Evolutionary conservation across 2,113 vertebrate species (phyloP).

Genomic region (Gyps fulvus): DNA sequence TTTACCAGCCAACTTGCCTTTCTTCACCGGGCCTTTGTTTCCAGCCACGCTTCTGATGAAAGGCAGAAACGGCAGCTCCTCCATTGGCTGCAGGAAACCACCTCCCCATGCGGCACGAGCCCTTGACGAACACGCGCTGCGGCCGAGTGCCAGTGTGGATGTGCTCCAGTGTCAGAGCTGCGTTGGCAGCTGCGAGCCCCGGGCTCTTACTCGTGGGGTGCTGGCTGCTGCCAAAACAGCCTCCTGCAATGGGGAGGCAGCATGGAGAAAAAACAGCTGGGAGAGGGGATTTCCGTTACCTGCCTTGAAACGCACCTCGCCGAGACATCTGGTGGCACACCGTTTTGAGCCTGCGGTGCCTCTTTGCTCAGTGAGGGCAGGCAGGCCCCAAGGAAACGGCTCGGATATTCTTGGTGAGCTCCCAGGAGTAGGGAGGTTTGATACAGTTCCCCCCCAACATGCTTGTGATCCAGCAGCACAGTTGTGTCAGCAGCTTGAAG

Average conservation of each 20-base stretch:
- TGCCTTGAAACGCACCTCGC: neutral
- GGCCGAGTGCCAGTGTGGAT: neutral
- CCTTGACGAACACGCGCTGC: neutral
- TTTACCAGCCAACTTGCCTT: neutral
- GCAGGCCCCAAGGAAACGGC: neutral
- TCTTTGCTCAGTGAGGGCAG: neutral
- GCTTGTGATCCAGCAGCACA: neutral
- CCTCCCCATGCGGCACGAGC: neutral
- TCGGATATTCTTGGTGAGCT: rapidly evolving
- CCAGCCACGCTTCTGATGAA: neutral
- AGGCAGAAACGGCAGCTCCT: neutral
- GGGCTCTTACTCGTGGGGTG: neutral
- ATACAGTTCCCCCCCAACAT: rapidly evolving
- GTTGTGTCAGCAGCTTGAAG: neutral
- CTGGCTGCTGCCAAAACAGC: neutral
- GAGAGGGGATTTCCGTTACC: neutral
- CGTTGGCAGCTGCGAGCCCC: neutral
- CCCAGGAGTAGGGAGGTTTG: neutral
- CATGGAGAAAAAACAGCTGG: neutral
- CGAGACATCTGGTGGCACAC: neutral
- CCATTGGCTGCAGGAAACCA: neutral
- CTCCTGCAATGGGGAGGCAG: neutral
- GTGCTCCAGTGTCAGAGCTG: neutral
- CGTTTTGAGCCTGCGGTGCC: neutral
- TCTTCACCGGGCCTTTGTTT: slow-evolving; percentile 5